These are phyloP conservation scores for Chloropsis cyanopogon DNA, from an alignment of 2,113 vertebrate genomes.

Conservation along the genomic window DNA sequence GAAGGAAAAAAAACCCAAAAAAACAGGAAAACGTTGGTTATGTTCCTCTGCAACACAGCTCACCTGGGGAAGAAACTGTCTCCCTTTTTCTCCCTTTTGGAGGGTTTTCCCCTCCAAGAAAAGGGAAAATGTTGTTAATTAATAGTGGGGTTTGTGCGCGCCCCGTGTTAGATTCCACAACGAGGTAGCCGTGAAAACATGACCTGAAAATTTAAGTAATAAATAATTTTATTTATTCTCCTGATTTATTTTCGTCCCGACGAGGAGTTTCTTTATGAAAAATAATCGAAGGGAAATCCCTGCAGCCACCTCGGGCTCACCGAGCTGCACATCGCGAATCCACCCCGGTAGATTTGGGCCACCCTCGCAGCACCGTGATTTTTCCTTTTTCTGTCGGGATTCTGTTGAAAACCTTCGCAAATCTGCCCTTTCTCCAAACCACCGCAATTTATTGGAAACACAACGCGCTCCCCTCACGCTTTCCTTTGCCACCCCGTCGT, in stretches of 20 bases:
- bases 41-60: not conserved
- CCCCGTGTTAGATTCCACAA: not conserved
- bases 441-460: not conserved
- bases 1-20: rapidly evolving
- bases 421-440: not conserved
- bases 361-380: not conserved
- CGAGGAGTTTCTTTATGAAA: not conserved
- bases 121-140: not conserved
- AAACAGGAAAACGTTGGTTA: not conserved
- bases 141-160: too few species aligned
- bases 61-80: not conserved
- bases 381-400: not conserved
- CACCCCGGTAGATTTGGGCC: not conserved
- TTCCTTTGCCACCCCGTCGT: not conserved
- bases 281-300: not conserved
- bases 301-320: not conserved
- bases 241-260: not conserved
- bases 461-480: not conserved
- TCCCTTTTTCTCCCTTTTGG: not conserved
- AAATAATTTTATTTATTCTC: not conserved
- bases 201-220: not conserved
- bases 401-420: not conserved
- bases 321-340: not conserved
- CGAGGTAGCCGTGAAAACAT: rapidly evolving
- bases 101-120: not conserved